Evolutionary conservation across 2,888 invertebrate species (phyloP).

Genomic region (Dorcus parallelipipedus): DNA sequence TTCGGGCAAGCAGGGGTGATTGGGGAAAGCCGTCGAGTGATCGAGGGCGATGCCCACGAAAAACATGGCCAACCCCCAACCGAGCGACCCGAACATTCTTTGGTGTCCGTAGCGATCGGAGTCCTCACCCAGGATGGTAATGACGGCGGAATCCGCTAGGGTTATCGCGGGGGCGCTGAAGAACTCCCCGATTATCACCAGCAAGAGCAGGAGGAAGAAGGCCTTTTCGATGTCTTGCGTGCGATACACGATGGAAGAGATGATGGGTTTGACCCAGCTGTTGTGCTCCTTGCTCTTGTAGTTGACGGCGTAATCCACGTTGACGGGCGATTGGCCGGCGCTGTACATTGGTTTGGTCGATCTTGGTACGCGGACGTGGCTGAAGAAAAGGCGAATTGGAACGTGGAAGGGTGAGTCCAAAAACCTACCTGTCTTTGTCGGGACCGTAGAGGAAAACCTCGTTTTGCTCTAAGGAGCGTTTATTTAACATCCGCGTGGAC

Average conservation of each 20-base stretch:
- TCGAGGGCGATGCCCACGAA: slow-evolving; percentile 95
- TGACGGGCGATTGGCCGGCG: slow-evolving; percentile 68
- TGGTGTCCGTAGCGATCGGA: slow-evolving; percentile 82
- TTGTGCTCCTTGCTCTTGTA: slow-evolving; percentile 67
- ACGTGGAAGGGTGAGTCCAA: no score
- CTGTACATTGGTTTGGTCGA: slow-evolving; percentile 44
- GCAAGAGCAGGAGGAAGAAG: slow-evolving; percentile 87
- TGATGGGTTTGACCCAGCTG: slow-evolving; percentile 84
- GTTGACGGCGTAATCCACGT: slow-evolving; percentile 72
- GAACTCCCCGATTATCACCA: slow-evolving; percentile 96
- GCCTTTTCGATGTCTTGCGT: slow-evolving; percentile 89
- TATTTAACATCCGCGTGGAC: slow-evolving; percentile 49
- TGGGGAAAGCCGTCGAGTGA: slow-evolving; percentile 92
- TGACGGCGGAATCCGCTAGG: slow-evolving; percentile 88
- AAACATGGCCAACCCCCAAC: slow-evolving; percentile 99
- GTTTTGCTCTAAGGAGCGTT: slow-evolving; percentile 47
- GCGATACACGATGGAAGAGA: slow-evolving; percentile 90
- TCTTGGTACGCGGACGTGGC: slow-evolving; percentile 45
- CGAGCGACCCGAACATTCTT: slow-evolving; percentile 96
- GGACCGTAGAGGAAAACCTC: background rate
- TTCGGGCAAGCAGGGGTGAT: slow-evolving; percentile 88
- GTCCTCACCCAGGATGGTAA: slow-evolving; percentile 78
- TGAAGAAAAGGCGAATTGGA: slow-evolving; percentile 14
- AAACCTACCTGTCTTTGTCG: background rate
- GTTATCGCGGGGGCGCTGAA: slow-evolving; percentile 96